Evolutionary conservation across 2,113 vertebrate species (phyloP), one percentile per base, ranked within the genome.

Genomic region (Lepisosteus oculatus): DNA sequence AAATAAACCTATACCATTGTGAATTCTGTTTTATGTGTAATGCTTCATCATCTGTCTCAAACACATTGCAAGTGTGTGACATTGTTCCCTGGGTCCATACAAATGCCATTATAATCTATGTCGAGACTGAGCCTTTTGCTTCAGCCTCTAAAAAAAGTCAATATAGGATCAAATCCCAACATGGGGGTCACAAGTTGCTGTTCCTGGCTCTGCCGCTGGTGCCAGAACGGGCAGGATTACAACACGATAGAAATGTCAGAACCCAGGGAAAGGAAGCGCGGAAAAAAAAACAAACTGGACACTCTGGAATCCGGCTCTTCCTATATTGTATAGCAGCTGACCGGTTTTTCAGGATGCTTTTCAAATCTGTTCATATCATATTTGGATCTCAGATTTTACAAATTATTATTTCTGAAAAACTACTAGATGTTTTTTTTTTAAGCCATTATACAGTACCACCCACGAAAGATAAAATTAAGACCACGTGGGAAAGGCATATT

Each of bases 191-290:
- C 6, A 2, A 44, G 12, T 42, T 56, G 57, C 56, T 56, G 5
- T 67, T 17, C n/a, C 63, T 62, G 72, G 51, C 66, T 54, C 29
- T 43, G 72, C 47, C 7, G 61, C 8, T 15, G 61, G 45, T 47
- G 68, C 43, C 51, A 44, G 45, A 45, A 69, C 45, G 43, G n/a
- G 4, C 66, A 68, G 66, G 67, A 73, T 68, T 51, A 2, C 9
- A 51, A 6, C 9, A 67, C 45, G 75, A 76, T 73, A 65, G 59
- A 69, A 65, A 76, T 78, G 72, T 75, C 47, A 69, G 62, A 71
- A 77, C 71, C 70, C 66, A 72, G 72, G 66, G 73, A 63, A 75
- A 77, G 76, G 70, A 69, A 67, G 71, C 13, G 4, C 6, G 14
- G 3, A 59, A 51, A 56, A 44, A 73, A 17, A n/a, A 61, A 43